Base-by-base conservation (phyloP, 2,797 vertebrate genomes). In the Knipowitschia caucasica region DNA sequence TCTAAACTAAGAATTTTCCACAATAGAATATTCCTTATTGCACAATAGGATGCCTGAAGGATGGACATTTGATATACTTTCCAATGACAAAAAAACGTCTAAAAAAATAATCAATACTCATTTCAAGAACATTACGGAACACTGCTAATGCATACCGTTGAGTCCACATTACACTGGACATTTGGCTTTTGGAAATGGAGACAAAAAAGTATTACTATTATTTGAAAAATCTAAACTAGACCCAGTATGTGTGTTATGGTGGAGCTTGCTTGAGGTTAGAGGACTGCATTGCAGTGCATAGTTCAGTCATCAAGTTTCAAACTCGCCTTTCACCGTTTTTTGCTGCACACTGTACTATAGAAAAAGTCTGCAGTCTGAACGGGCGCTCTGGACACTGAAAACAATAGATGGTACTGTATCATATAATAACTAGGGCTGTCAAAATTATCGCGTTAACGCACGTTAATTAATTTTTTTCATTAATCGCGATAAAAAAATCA, bases 221-320 rank as follows among this genome's bases (percentile, higher is more conserved):
- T 5, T 39, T 40, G 4, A 10, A 12, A 1, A 20, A 4, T 36
- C 17, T 18, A 38, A 17, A 12, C 18, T 6, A 38, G 9, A 12
- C 18, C 2, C 11, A 18, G 20, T n/a, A 4, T 25, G 42, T 11
- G 15, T 46, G 45, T 25, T 36, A 47, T 53, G 59, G 59, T 12
- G 49, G 33, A 35, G 29, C 35, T 9, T 17, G 18, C 26, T 47
- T 18, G 20, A 39, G 33, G 58, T 50, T 36, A 58, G 44, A 75
- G 1, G 7, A 59, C 20, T 43, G 27, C 53, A 45, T 26, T 53
- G 31, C 38, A 30, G 45, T 39, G 33, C 15, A 62, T 42, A 51
- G 53, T 26, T 59, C 53, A 53, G 50, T 33, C 46, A 33, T 30
- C 27, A n/a, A 21, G 29, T 50, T 34, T 33, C 46, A 21, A 50